Base-by-base conservation (phyloP, 2,113 vertebrate genomes). In the Aramus guarauna region DNA sequence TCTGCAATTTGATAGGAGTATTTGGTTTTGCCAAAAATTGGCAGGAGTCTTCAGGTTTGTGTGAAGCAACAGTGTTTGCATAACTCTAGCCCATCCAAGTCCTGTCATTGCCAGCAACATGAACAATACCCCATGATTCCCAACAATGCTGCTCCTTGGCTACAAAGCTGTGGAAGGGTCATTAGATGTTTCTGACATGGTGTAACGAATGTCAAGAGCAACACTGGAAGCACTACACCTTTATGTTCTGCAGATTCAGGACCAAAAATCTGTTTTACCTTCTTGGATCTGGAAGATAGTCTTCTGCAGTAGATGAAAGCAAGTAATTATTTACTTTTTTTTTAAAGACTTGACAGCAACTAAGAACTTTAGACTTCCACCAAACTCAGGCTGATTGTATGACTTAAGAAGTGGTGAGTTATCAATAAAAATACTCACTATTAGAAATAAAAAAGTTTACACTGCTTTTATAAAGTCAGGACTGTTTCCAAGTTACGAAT, bases 21-120 rank as follows among this genome's bases (percentile, higher is more conserved):
- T 43, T 73, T 2, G 34, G 5, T 81, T 87, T 74, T 80, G 15
- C 39, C 34, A 73, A 74, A 34, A 73, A 56, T 0, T 39, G 17
- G 17, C 59, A 64, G 0, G 0, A 50, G 15, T n/a, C 30, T 64
- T 81, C 8, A 62, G 16, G 14, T 16, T 78, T 63, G 47, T 1
- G 9, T 16, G 36, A 87, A 81, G 26, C 50, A 64, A 80, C 13
- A 37, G 11, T 6, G 16, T 36, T 50, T 66, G 27, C 26, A 74
- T 10, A 29, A 48, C 18, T 84, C 18, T 8, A 63, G 52, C 22
- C 16, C 34, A 85, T 43, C 12, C 27, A 59, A 41, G 17, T 12
- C 13, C 58, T 60, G 53, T 16, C 5, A 32, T 3, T 39, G 36
- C 5, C 27, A 94, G 30, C 32, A 88, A 55, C 4, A 5, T 22